phyloP scores from a whole-genome alignment of 2,113 vertebrate species.

The Piaya cayana region DNA sequence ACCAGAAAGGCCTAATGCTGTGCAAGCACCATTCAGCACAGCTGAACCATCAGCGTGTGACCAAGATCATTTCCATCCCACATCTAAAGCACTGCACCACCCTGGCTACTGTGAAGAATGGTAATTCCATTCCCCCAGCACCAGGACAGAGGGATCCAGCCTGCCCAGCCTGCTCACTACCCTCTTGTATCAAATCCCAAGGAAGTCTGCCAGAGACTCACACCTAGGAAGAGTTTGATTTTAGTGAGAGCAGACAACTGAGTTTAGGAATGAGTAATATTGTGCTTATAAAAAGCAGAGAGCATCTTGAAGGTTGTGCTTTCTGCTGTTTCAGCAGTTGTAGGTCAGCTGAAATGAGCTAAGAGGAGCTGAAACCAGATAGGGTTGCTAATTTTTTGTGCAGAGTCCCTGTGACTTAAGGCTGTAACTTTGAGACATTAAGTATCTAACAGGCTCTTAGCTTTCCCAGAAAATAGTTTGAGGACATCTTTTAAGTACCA shows the following conservation, averaged over 20 bases:
- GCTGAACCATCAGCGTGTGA: not conserved
- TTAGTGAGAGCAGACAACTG: not conserved
- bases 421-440: not conserved
- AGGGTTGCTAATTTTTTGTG: not conserved
- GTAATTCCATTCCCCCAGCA: not conserved
- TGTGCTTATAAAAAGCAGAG: not conserved
- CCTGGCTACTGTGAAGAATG: not conserved
- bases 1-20: not conserved
- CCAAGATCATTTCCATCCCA: not conserved
- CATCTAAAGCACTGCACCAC: not conserved
- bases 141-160: not conserved
- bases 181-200: not conserved
- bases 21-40: not conserved
- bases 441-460: not conserved
- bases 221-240: not conserved
- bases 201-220: not conserved
- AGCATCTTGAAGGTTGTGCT: not conserved
- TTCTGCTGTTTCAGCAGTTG: not conserved
- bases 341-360: constrained; percentile 25
- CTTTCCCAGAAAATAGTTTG: not conserved
- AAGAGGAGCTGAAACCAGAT: not conserved
- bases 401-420: not conserved
- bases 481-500: not conserved
- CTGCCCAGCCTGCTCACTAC: not conserved
- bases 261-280: constrained; percentile 2